Percentiles rank a stretch among this genome's conserved stretches.
phyloP scores from a whole-genome alignment of 2,888 invertebrate genomes.

The Linnaemya tessellans region DNA sequence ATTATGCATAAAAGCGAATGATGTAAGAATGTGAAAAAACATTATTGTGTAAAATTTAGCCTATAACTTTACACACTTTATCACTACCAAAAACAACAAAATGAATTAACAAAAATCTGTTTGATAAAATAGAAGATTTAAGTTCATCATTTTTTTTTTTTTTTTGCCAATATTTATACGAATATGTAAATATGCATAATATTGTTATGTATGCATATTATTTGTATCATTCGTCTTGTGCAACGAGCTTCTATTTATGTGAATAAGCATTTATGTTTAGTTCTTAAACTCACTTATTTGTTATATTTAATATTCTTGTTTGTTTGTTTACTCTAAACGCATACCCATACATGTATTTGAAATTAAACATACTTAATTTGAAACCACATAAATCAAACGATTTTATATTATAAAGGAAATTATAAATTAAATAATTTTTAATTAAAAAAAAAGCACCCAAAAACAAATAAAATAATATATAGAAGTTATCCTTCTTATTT shows the following conservation, averaged over 20 bases:
- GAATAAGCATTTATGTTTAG: slow-evolving; percentile 33
- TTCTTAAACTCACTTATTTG: not conserved
- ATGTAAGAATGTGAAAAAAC: no score
- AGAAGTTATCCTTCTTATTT: slow-evolving; percentile 52
- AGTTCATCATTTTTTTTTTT: no score
- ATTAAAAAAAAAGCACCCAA: slow-evolving; percentile 12
- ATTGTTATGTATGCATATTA: no score
- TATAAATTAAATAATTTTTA: slow-evolving; percentile 28
- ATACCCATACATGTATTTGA: not conserved
- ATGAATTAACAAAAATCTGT: no score
- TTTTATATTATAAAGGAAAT: not conserved
- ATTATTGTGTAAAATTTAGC: no score
- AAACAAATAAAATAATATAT: slow-evolving; percentile 28
- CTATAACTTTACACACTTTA: no score
- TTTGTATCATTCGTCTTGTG: not conserved
- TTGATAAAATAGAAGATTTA: no score
- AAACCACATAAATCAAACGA: not conserved
- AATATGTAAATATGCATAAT: no score
- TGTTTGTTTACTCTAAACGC: slow-evolving; percentile 14
- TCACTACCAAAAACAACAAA: no score
- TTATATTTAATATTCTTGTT: slow-evolving; percentile 13
- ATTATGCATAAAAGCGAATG: no score
- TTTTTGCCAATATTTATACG: no score
- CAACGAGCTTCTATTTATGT: not conserved
- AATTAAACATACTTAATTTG: not conserved